Evolutionary conservation across 2,888 invertebrate species (phyloP).

Genomic region (Caenorhabditis sp.): DNA sequence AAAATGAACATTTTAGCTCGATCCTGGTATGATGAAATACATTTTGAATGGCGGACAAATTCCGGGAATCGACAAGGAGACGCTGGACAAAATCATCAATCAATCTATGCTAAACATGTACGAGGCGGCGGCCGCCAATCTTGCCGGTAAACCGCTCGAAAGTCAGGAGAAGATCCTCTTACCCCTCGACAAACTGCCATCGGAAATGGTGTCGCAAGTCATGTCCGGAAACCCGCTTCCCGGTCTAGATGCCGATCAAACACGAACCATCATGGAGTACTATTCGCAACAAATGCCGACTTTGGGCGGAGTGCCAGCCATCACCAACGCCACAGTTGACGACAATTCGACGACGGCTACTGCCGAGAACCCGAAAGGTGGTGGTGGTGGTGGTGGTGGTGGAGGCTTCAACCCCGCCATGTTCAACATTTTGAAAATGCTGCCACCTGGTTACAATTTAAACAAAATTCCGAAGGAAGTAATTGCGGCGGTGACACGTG

Average conservation of each 20-base stretch:
- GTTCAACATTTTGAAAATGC: conserved; percentile 48
- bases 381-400: background rate
- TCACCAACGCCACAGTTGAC: background rate
- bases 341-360: too few relatives aligned
- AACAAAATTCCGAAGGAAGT: conserved; percentile 54
- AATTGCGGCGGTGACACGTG: conserved; percentile 55
- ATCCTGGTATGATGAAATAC: conserved; percentile 63
- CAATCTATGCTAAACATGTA: conserved; percentile 63
- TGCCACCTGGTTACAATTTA: conserved; percentile 57
- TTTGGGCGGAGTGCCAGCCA: conserved; percentile 28
- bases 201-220: conserved; percentile 51
- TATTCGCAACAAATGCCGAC: conserved; percentile 56
- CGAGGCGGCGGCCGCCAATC: conserved; percentile 56
- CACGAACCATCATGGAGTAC: conserved; percentile 59
- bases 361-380: too few relatives aligned
- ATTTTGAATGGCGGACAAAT: conserved; percentile 68
- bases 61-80: conserved; percentile 66
- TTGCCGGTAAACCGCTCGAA: conserved; percentile 40
- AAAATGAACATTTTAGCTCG: conserved; percentile 39
- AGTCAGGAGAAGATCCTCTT: conserved; percentile 47
- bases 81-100: conserved; percentile 61
- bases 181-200: conserved; percentile 58
- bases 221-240: conserved; percentile 57
- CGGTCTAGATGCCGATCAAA: conserved; percentile 52
- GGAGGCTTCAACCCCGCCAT: conserved; percentile 32